These are phyloP conservation scores for Phymatocera aterrima DNA, from an alignment of 2,888 invertebrate species.

Conservation along the genomic window DNA sequence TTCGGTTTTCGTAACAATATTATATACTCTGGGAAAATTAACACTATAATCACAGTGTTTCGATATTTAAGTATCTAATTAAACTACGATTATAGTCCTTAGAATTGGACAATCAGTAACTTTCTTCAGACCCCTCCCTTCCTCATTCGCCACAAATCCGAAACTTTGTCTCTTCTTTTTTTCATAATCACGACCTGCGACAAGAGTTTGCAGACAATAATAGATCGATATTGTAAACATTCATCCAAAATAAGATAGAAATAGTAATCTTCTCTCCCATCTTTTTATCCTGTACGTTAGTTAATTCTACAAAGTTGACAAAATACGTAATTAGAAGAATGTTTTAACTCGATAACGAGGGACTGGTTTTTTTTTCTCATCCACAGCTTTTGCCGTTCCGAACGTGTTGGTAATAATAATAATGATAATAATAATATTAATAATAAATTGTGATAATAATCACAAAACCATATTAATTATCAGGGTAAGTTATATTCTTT, in stretches of 20 bases:
- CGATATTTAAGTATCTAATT: constrained; percentile 59
- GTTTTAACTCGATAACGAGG: constrained; percentile 2
- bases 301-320: not conserved
- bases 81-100: constrained; percentile 45
- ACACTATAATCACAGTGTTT: constrained; percentile 69
- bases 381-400: constrained; percentile 66
- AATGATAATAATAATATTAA: constrained; percentile 32
- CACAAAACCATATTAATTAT: constrained; percentile 46
- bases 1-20: constrained; percentile 51
- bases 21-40: constrained; percentile 59
- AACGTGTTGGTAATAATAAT: constrained; percentile 48
- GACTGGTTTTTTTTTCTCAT: constrained; percentile 51
- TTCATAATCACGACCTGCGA: not conserved
- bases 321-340: constrained; percentile 6
- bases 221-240: not conserved
- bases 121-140: not conserved
- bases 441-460: constrained; percentile 45
- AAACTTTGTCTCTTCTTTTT: not conserved
- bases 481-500: constrained; percentile 22
- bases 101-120: not conserved
- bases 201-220: constrained; percentile 24
- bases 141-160: not conserved
- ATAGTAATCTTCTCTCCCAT: constrained; percentile 49
- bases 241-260: constrained; percentile 51
- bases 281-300: not conserved